phyloP scores from a whole-genome alignment of 2,113 vertebrate species.

The Notothenia coriiceps region DNA sequence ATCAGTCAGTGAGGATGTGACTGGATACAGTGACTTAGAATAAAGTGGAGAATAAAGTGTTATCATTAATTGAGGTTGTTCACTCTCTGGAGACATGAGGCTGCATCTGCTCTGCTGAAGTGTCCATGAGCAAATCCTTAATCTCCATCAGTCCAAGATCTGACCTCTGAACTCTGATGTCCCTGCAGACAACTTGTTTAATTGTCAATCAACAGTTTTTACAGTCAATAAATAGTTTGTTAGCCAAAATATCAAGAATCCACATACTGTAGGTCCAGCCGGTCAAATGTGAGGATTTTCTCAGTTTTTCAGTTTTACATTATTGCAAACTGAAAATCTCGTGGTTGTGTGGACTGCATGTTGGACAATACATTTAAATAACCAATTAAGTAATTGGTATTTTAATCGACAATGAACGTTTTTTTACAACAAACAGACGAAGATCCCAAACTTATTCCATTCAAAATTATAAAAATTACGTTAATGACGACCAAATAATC shows the following conservation, averaged over 20 bases:
- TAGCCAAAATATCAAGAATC: too few relatives aligned
- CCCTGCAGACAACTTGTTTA: not conserved
- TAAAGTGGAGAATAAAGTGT: too few relatives aligned
- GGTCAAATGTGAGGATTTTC: not conserved
- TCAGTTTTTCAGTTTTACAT: not conserved
- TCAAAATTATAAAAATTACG: not conserved
- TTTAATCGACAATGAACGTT: too few relatives aligned
- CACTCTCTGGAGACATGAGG: not conserved
- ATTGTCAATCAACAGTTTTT: not conserved
- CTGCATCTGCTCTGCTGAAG: not conserved
- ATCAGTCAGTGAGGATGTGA: not conserved
- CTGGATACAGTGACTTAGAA: constrained; percentile 10
- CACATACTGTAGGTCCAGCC: not conserved
- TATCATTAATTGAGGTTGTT: too few relatives aligned
- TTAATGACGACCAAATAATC: too few relatives aligned
- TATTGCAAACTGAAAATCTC: not conserved
- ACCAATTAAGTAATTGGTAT: too few relatives aligned
- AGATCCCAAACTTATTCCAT: not conserved
- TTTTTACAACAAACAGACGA: not conserved
- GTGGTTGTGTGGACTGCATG: not conserved
- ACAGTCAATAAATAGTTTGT: too few relatives aligned
- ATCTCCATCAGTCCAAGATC: not conserved
- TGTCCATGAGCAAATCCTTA: not conserved
- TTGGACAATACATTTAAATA: too few relatives aligned
- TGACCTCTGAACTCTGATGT: constrained; percentile 3